Percentiles rank a stretch among this genome's conserved stretches.
These are phyloP conservation scores for Diachasmimorpha longicaudata DNA, from an alignment of 1,140 invertebrate species.

Conservation along the genomic window DNA sequence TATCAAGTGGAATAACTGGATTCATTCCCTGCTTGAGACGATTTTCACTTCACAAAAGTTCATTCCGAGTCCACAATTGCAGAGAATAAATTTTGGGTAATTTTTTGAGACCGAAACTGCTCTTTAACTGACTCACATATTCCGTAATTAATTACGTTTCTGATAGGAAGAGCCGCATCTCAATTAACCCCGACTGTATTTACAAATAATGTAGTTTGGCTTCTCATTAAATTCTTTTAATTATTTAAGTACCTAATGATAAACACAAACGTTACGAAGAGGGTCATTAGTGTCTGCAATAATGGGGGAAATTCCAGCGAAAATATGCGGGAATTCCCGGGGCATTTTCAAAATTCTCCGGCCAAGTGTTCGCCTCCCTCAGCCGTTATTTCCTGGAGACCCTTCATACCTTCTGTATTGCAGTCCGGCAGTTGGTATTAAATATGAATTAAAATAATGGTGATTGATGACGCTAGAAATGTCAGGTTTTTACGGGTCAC, in stretches of 20 bases:
- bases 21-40: background rate
- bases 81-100: too few relatives aligned
- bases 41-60: background rate
- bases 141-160: too few relatives aligned
- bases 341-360: background rate
- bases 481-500: conserved; percentile 29
- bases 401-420: background rate
- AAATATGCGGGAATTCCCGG: background rate
- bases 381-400: background rate
- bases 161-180: too few relatives aligned
- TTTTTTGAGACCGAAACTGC: too few relatives aligned
- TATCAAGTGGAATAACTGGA: background rate
- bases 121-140: too few relatives aligned
- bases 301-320: background rate
- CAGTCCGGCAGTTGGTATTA: background rate
- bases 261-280: too few relatives aligned
- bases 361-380: conserved; percentile 12
- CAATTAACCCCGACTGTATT: too few relatives aligned
- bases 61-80: too few relatives aligned
- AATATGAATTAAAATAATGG: conserved; percentile 39
- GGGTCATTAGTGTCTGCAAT: too few relatives aligned
- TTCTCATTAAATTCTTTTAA: too few relatives aligned
- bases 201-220: too few relatives aligned
- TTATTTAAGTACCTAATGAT: too few relatives aligned
- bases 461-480: conserved; percentile 37